Conservation (phyloP, 2,888 invertebrate species). For the Synergus itoensis region DNA sequence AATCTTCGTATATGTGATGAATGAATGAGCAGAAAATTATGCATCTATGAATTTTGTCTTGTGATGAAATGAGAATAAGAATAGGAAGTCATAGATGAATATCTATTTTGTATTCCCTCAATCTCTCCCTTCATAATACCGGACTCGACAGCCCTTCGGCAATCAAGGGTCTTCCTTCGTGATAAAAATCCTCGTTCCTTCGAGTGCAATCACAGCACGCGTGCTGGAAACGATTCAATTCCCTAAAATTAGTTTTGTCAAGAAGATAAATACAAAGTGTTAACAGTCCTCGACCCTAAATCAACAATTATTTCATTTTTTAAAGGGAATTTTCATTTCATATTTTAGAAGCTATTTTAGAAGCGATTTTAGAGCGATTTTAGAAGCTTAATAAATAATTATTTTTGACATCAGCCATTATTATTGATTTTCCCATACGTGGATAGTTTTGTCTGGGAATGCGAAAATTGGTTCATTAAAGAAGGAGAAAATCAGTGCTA, state of each 20-base stretch:
- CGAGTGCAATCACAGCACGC: conserved; percentile 17
- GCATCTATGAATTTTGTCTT: neutral
- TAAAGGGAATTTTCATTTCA: neutral
- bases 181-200: conserved; percentile 24
- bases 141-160: conserved; percentile 10
- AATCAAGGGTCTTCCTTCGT: conserved; percentile 22
- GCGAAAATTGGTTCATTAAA: neutral
- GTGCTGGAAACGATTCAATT: conserved; percentile 28
- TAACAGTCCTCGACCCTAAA: neutral
- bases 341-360: neutral
- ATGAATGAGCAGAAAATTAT: neutral
- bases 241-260: conserved; percentile 29
- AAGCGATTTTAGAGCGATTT: neutral
- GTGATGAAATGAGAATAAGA: neutral
- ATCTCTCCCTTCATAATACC: conserved; percentile 9
- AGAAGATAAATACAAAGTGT: neutral
- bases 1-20: neutral
- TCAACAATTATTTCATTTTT: neutral
- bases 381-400: too few species aligned
- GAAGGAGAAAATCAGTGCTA: neutral
- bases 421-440: neutral
- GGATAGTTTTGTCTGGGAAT: neutral
- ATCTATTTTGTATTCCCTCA: neutral
- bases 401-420: too few species aligned
- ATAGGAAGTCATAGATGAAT: neutral